Conservation (phyloP, 2,888 invertebrate species). For the Cheilosia vulpina region DNA sequence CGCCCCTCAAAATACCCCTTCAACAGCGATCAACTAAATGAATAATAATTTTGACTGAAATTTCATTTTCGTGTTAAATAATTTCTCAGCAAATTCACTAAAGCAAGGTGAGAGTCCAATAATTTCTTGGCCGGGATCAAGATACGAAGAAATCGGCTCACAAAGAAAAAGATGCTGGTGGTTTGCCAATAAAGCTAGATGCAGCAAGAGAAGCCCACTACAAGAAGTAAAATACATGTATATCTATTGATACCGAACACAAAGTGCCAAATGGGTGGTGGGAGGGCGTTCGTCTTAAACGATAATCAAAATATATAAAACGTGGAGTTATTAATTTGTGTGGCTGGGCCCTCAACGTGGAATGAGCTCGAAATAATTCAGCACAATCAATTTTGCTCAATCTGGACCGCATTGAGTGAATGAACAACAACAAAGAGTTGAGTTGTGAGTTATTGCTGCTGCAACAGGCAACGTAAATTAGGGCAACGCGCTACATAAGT, state of each 20-base stretch:
- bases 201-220: conserved; percentile 11
- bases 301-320: conserved; percentile 72
- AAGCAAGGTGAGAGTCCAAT: conserved; percentile 55
- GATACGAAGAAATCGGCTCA: conserved; percentile 55
- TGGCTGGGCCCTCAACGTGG: conserved; percentile 47
- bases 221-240: conserved; percentile 39
- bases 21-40: conserved; percentile 40
- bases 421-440: conserved; percentile 25
- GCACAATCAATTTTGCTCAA: conserved; percentile 55
- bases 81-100: conserved; percentile 34
- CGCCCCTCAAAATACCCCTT: conserved; percentile 47
- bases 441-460: conserved; percentile 52
- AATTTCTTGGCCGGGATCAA: conserved; percentile 56
- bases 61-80: conserved; percentile 61
- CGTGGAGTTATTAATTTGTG: conserved; percentile 72
- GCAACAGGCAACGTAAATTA: conserved; percentile 55
- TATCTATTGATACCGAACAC: conserved; percentile 49
- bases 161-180: conserved; percentile 25
- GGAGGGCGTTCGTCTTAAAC: conserved; percentile 61
- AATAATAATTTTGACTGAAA: conserved; percentile 47
- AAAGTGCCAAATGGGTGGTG: conserved; percentile 62
- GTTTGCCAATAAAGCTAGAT: conserved; percentile 6
- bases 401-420: conserved; percentile 42
- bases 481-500: conserved; percentile 58
- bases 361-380: conserved; percentile 61